Conservation (phyloP, 2,888 invertebrate genomes). For the Drepana falcataria region DNA sequence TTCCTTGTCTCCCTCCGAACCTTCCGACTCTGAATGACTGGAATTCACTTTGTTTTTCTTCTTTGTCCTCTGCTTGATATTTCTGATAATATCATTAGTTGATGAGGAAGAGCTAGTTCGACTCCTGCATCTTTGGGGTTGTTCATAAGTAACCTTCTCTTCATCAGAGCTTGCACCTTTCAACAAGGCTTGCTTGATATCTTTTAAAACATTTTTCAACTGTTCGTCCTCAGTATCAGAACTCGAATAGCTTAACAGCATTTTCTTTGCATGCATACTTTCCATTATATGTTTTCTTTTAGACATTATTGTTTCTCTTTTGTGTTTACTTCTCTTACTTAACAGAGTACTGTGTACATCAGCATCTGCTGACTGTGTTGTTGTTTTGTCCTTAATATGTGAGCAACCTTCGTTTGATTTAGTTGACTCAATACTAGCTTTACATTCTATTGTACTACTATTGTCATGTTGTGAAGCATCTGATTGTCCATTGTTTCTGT, state of each 20-base stretch:
- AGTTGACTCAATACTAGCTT: neutral
- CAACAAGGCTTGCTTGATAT: constrained; percentile 43
- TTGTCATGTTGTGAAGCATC: neutral
- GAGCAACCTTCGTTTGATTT: neutral
- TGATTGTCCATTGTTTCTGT: neutral
- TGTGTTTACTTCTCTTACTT: constrained; percentile 18
- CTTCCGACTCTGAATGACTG: constrained; percentile 9
- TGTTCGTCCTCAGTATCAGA: constrained; percentile 61
- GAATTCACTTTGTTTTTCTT: constrained; percentile 8
- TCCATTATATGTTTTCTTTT: constrained; percentile 49
- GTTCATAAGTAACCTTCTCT: constrained; percentile 19
- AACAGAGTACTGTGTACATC: constrained; percentile 10
- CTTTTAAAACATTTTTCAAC: constrained; percentile 32
- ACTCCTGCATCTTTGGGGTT: constrained; percentile 4
- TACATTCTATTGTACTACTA: neutral
- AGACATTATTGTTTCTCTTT: constrained; percentile 23
- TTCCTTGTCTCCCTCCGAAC: constrained; percentile 7
- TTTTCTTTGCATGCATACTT: constrained; percentile 57
- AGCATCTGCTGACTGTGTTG: constrained; percentile 2
- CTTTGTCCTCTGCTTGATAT: constrained; percentile 3
- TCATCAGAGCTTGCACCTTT: constrained; percentile 34
- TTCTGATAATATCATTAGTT: constrained; percentile 16
- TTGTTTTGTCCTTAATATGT: neutral
- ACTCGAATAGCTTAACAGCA: constrained; percentile 50
- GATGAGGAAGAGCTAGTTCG: constrained; percentile 27